Conservation (phyloP, 1,140 invertebrate species). For the Heliconius melpomene region DNA sequence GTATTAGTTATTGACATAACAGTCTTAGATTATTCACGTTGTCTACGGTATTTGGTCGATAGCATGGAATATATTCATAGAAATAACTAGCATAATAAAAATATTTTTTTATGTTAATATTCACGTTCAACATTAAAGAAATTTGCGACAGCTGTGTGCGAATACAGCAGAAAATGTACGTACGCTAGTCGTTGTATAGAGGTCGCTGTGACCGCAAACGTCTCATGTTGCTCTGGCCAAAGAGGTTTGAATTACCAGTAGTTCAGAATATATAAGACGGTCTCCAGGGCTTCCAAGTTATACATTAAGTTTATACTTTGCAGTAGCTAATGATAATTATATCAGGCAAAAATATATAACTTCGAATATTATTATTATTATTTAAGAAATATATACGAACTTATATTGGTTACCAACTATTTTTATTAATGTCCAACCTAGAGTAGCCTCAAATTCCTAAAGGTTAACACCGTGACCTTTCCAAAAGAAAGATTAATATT, state of each 20-base stretch:
- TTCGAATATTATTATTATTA: neutral
- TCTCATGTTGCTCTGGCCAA: constrained; percentile 21
- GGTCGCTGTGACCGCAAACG: constrained; percentile 27
- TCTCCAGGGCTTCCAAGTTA: constrained; percentile 26
- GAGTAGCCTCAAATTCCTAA: neutral
- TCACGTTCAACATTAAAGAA: neutral
- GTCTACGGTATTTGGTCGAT: too few relatives aligned
- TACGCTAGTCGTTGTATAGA: constrained; percentile 10
- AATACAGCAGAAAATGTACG: constrained; percentile 4
- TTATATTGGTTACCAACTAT: neutral
- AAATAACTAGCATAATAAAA: neutral
- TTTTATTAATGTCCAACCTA: neutral
- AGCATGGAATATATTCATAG: neutral
- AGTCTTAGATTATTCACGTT: neutral
- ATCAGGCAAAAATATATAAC: neutral
- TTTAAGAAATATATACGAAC: neutral
- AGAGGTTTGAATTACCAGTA: constrained; percentile 24
- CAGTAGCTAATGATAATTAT: too few relatives aligned
- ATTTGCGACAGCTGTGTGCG: neutral
- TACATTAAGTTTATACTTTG: neutral
- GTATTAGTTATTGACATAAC: neutral
- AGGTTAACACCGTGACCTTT: constrained; percentile 20
- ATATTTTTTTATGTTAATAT: neutral
- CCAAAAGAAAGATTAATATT: constrained; percentile 17
- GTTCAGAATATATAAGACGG: constrained; percentile 24